Evolutionary conservation across 2,888 invertebrate species (phyloP), one percentile per base, ranked within the genome.

Genomic region (Gastracanthus pulcherrimus): DNA sequence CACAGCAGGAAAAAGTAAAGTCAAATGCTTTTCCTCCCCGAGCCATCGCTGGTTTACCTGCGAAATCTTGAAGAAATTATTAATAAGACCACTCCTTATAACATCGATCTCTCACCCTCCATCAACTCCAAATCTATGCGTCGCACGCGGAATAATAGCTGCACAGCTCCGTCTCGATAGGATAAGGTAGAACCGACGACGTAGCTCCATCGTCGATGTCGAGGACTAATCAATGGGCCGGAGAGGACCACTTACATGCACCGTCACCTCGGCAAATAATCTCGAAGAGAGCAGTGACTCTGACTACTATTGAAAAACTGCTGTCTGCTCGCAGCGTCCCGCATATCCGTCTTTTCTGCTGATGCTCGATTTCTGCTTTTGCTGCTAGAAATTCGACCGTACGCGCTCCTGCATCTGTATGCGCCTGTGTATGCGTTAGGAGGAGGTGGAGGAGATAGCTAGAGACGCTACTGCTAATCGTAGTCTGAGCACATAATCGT

Each of bases 221-320:
- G 64, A 36, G 60, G 34, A 26, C 38, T 19, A 64, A 62, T 41
- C 23, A 70, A 55, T 16, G 60, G 16, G 19, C n/a, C 16, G 41
- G 34, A n/a, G 48, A 26, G 26, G 86, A 82, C 84, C 87, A 87
- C 86, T 87, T 88, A 88, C 86, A 86, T 85, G 86, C 86, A 84
- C 86, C 85, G 84, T 85, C 87, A 84, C 84, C 85, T 84, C 84
- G 80, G 83, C 85, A 87, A 88, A 88, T 87, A 87, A 85, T 84
- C 83, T 82, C 81, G 83, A 78, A 83, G 85, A 82, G 78, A 7
- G 6, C 51, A n/a, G 51, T 2, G 41, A 45, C 45, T 45, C 45
- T 5, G 58, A 75, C 75, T 83, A 83, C 80, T 83, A 75, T 71
- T 80, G 71, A 75, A 83, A 82, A 82, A 81, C 77, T 70, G 7